These are phyloP conservation scores for Jaculus jaculus DNA, from an alignment of 2,113 vertebrate genomes.

Conservation along the genomic window DNA sequence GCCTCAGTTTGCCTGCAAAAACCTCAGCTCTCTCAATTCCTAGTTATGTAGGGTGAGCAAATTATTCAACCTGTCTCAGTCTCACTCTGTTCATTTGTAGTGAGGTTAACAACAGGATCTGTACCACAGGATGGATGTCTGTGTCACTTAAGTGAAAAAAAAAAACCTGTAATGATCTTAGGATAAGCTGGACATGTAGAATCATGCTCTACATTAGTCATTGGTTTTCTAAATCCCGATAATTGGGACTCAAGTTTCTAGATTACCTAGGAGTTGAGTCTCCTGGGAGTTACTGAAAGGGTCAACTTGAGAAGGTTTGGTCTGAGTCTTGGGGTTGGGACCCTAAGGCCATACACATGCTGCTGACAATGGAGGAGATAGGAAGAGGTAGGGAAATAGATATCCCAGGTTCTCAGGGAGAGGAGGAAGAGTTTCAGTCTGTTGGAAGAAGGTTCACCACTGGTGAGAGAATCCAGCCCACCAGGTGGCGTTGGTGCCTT, in stretches of 20 bases:
- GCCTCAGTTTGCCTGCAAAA: neutral
- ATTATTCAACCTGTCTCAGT: neutral
- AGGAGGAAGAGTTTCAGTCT: neutral
- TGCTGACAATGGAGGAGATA: neutral
- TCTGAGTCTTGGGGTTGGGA: neutral
- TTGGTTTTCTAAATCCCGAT: neutral
- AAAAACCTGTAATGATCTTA: neutral
- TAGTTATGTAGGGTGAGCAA: neutral
- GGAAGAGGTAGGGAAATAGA: neutral
- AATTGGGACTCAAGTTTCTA: neutral
- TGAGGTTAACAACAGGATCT: neutral
- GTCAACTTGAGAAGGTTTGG: neutral
- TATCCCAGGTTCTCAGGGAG: neutral
- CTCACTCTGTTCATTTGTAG: neutral
- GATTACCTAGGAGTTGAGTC: neutral
- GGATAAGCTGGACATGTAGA: neutral
- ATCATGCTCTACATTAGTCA: neutral
- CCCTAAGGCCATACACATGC: neutral
- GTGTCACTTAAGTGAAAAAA: neutral
- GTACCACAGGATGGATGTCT: neutral
- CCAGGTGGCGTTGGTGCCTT: conserved; percentile 28
- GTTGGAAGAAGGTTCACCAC: neutral
- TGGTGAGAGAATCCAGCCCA: neutral
- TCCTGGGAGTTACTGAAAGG: neutral
- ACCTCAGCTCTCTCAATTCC: neutral